A percentile compares a stretch with the other conserved stretches of the same genome.
Evolutionary conservation across 2,888 invertebrate genomes (phyloP).

Genomic region (Muscina levida): DNA sequence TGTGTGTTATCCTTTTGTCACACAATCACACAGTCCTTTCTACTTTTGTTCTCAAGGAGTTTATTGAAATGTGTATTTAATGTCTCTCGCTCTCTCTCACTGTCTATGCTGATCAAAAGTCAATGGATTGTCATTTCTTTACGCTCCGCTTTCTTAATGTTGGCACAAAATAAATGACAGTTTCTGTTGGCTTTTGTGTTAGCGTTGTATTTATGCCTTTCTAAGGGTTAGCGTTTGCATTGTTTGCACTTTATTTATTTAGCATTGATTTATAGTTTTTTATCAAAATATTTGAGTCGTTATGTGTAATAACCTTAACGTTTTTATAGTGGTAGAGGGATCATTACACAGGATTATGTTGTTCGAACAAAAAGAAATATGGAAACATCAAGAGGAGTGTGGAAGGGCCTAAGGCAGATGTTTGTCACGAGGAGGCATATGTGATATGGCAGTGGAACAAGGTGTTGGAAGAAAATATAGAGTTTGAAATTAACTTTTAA

Average conservation of each 20-base stretch:
- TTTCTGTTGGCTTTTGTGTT: neutral
- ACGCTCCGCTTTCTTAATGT: too few species aligned
- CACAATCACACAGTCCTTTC: slow-evolving; percentile 4
- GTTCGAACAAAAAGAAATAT: neutral
- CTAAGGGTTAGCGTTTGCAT: neutral
- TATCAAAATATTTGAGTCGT: slow-evolving; percentile 57
- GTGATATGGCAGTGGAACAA: neutral
- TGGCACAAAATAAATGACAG: slow-evolving; percentile 20
- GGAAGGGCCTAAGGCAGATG: slow-evolving; percentile 1
- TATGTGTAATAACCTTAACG: slow-evolving; percentile 25
- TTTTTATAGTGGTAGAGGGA: slow-evolving; percentile 15
- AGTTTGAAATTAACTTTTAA: too few species aligned
- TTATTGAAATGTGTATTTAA: slow-evolving; percentile 36
- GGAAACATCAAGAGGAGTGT: neutral
- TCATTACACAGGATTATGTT: slow-evolving; percentile 27
- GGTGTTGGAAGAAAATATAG: too few species aligned
- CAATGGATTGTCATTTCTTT: slow-evolving; percentile 24
- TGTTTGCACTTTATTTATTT: slow-evolving; percentile 27
- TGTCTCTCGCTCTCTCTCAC: slow-evolving; percentile 3
- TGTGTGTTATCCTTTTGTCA: slow-evolving; percentile 41
- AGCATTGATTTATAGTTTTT: slow-evolving; percentile 55
- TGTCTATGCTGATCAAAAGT: slow-evolving; percentile 1
- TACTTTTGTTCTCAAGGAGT: neutral
- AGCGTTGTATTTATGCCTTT: neutral
- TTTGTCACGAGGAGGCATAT: slow-evolving; percentile 30